Conservation (phyloP, 2,113 vertebrate genomes). For the Panthera leo region DNA sequence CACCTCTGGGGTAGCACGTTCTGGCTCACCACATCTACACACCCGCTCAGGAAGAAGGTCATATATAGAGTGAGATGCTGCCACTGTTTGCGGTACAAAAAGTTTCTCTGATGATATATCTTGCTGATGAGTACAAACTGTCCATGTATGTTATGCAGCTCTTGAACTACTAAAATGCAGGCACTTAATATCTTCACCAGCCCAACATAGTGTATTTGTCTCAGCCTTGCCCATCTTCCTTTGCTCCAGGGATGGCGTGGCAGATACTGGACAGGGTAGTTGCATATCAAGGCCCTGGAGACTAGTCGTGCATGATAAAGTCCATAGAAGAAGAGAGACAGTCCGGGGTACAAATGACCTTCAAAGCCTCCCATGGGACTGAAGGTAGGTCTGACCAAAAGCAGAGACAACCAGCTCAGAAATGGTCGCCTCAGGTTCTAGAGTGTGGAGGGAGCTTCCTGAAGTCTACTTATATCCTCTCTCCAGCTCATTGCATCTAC, state of each 20-base stretch:
- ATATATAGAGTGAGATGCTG: constrained; percentile 71
- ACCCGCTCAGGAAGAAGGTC: constrained; percentile 59
- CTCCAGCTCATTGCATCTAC: constrained; percentile 1
- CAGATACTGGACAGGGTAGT: background rate
- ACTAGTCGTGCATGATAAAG: constrained; percentile 47
- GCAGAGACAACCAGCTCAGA: background rate
- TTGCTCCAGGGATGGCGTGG: background rate
- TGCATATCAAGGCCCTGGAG: constrained; percentile 61
- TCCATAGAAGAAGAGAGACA: constrained; percentile 69
- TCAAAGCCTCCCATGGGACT: constrained; percentile 68
- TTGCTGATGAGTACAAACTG: constrained; percentile 45
- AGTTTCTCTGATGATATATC: constrained; percentile 16
- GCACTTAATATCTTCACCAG: constrained; percentile 58
- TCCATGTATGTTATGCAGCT: constrained; percentile 25
- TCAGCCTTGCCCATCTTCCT: constrained; percentile 52
- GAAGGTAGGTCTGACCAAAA: background rate
- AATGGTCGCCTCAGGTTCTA: background rate
- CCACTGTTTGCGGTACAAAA: constrained; percentile 64
- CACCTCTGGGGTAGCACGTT: constrained; percentile 58
- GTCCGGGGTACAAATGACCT: constrained; percentile 65
- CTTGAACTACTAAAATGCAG: constrained; percentile 52
- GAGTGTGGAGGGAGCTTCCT: background rate
- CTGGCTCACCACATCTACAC: constrained; percentile 64
- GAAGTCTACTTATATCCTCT: constrained; percentile 31
- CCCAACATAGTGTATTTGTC: background rate